Conservation (phyloP, 2,888 invertebrate species). For the Nebria salina region DNA sequence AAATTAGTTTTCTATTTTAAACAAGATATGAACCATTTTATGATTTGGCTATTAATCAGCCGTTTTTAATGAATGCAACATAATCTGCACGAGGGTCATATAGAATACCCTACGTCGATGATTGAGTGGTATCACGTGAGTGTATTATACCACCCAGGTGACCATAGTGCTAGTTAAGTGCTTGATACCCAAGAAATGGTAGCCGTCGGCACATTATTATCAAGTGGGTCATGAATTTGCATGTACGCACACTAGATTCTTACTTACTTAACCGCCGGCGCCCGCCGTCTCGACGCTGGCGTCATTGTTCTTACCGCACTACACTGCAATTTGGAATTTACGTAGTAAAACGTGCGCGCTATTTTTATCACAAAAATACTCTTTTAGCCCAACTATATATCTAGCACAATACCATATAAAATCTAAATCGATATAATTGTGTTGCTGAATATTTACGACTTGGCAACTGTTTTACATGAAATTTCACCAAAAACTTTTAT, state of each 20-base stretch:
- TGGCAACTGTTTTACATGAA: too few relatives aligned
- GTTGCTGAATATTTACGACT: too few relatives aligned
- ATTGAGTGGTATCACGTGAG: too few relatives aligned
- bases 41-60: background rate
- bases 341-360: constrained; percentile 12
- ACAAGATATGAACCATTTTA: background rate
- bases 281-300: background rate
- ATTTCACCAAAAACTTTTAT: too few relatives aligned
- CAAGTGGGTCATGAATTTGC: constrained; percentile 42
- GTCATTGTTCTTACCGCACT: background rate
- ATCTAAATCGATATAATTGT: background rate
- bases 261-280: constrained; percentile 9
- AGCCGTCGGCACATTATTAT: constrained; percentile 24
- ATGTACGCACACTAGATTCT: constrained; percentile 24
- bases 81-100: too few relatives aligned
- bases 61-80: background rate
- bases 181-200: background rate
- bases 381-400: constrained; percentile 11
- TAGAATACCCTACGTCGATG: too few relatives aligned
- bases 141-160: background rate
- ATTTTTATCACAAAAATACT: constrained; percentile 4
- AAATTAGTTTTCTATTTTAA: background rate
- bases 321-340: constrained; percentile 6
- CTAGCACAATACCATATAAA: constrained; percentile 1
- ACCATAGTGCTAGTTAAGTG: background rate